These are phyloP conservation scores for Lutjanus argentimaculatus DNA, from an alignment of 2,797 vertebrate genomes.

Conservation along the genomic window DNA sequence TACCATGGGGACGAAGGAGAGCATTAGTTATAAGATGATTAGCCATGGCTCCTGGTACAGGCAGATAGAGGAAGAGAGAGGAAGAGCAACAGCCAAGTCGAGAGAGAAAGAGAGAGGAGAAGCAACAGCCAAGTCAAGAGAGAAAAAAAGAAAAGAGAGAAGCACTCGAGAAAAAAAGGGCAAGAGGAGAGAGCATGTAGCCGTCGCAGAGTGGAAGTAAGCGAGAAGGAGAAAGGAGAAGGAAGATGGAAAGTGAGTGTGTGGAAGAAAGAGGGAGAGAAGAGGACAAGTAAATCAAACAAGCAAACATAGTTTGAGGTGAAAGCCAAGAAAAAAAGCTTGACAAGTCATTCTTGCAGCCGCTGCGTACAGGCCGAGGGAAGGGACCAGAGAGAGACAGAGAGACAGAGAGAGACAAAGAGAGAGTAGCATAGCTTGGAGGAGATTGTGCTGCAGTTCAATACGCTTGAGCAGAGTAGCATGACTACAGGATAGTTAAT, in stretches of 20 bases:
- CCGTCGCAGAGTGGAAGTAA: conserved; percentile 69
- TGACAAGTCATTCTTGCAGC: conserved; percentile 89
- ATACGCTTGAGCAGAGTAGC: conserved; percentile 70
- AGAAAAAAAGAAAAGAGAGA: conserved; percentile 37
- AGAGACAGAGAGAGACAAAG: conserved; percentile 11
- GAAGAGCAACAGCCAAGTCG: conserved; percentile 70
- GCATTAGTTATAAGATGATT: conserved; percentile 99
- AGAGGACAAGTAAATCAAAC: conserved; percentile 91
- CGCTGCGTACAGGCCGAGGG: conserved; percentile 66
- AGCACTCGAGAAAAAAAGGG: conserved; percentile 50
- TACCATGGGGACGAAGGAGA: conserved; percentile 99
- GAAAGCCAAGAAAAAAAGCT: conserved; percentile 86
- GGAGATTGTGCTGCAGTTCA: conserved; percentile 71
- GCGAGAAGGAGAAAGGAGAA: conserved; percentile 40
- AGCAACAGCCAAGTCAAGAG: conserved; percentile 69
- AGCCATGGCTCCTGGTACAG: conserved; percentile 99
- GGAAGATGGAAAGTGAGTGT: conserved; percentile 76
- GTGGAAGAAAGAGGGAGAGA: conserved; percentile 84
- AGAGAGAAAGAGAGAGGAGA: conserved; percentile 71
- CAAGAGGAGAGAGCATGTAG: conserved; percentile 62
- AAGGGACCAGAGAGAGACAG: conserved; percentile 31
- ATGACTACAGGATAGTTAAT: conserved; percentile 75
- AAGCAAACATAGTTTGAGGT: conserved; percentile 90
- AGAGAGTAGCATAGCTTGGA: conserved; percentile 56
- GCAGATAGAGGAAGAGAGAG: conserved; percentile 86